These are phyloP conservation scores for Streptopelia turtur DNA, from an alignment of 2,797 vertebrate genomes.

Conservation along the genomic window DNA sequence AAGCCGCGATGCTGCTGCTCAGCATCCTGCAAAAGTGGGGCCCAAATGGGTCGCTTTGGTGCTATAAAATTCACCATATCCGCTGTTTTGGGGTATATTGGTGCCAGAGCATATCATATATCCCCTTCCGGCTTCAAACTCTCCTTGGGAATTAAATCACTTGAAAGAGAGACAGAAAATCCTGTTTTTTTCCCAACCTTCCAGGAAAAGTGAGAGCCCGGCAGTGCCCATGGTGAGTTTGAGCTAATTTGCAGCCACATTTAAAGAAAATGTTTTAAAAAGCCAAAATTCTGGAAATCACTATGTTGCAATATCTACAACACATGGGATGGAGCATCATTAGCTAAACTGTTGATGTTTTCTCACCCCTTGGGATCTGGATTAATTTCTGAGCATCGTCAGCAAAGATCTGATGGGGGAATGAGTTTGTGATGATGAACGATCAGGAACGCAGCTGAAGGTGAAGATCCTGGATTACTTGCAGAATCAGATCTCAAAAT, in stretches of 20 bases:
- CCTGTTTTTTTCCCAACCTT: background rate
- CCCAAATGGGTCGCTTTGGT: background rate
- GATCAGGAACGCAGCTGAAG: rapidly evolving
- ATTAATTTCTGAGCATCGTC: background rate
- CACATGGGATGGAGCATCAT: background rate
- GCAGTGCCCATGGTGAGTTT: background rate
- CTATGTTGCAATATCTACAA: rapidly evolving
- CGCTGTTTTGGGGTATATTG: rapidly evolving
- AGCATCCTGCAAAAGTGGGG: background rate
- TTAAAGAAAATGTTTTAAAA: background rate
- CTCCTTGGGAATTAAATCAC: background rate
- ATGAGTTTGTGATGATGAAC: background rate
- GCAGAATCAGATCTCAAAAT: background rate
- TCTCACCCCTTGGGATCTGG: background rate
- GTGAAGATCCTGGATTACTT: background rate
- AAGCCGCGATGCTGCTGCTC: background rate
- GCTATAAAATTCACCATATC: rapidly evolving
- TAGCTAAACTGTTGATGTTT: rapidly evolving
- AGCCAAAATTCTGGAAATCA: background rate
- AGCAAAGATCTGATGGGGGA: background rate
- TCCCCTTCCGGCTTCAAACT: background rate
- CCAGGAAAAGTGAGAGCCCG: background rate
- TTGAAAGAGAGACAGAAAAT: background rate
- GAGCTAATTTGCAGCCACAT: background rate
- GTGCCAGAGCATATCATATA: background rate